Percentiles rank a stretch among this genome's conserved stretches.
Evolutionary conservation across 2,113 vertebrate species (phyloP).

Genomic region (Labrus mixtus): DNA sequence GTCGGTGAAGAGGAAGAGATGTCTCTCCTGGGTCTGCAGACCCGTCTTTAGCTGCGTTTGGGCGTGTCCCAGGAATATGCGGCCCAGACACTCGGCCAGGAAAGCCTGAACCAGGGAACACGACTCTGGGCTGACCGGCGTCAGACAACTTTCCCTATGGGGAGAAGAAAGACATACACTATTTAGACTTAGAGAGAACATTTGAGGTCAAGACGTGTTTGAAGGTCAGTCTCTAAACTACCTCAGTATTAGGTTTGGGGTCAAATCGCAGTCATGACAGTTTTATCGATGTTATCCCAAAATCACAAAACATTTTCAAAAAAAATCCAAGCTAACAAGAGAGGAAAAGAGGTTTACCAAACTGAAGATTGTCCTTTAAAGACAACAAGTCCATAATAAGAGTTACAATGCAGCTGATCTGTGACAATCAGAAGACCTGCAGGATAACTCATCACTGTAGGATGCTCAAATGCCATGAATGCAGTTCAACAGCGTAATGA

Average conservation of each 20-base stretch:
- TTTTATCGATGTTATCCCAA: too few relatives aligned
- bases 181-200: constrained; percentile 13
- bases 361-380: too few relatives aligned
- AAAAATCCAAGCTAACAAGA: too few relatives aligned
- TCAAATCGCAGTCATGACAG: too few relatives aligned
- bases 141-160: constrained; percentile 87
- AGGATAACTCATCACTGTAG: too few relatives aligned
- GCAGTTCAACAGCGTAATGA: too few relatives aligned
- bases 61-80: constrained; percentile 87
- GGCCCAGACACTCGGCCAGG: constrained; percentile 80
- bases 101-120: constrained; percentile 91
- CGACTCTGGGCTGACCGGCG: constrained; percentile 88
- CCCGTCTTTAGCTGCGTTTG: constrained; percentile 91
- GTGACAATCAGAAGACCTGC: too few relatives aligned
- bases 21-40: constrained; percentile 92
- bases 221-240: background rate
- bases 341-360: too few relatives aligned
- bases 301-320: too few relatives aligned
- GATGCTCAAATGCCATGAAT: too few relatives aligned
- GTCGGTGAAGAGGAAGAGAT: constrained; percentile 94
- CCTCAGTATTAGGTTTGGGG: background rate
- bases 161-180: constrained; percentile 8
- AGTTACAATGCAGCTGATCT: too few relatives aligned
- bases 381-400: too few relatives aligned
- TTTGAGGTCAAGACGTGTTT: background rate